Percentiles rank a stretch among this genome's conserved stretches.
phyloP scores from a whole-genome alignment of 2,113 vertebrate species.

The Alectura lathami region DNA sequence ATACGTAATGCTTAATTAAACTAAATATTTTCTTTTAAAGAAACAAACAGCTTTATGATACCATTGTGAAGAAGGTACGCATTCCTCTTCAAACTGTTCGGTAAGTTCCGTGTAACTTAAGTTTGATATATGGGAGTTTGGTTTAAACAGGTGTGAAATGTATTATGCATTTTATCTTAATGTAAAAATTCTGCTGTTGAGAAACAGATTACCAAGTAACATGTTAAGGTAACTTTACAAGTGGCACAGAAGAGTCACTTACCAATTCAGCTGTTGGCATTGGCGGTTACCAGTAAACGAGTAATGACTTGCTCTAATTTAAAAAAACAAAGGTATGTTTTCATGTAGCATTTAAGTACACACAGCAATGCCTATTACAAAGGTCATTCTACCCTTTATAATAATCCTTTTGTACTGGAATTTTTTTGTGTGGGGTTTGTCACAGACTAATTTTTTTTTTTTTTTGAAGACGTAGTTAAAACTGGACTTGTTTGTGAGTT shows the following conservation, averaged over 20 bases:
- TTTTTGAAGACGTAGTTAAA: not conserved
- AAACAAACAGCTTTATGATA: constrained; percentile 92
- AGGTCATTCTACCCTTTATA: not conserved
- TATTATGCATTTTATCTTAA: not conserved
- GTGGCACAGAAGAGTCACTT: not conserved
- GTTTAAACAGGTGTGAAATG: not conserved
- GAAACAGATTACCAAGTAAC: not conserved
- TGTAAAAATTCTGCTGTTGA: not conserved
- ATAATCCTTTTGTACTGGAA: not conserved
- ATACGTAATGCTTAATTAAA: not conserved
- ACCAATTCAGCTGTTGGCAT: not conserved
- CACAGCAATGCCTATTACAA: not conserved
- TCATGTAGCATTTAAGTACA: not conserved
- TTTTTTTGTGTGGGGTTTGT: not conserved
- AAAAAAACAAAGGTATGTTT: not conserved
- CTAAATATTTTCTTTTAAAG: constrained; percentile 71
- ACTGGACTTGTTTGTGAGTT: not conserved
- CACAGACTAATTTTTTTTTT: not conserved
- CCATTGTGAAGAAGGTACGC: constrained; percentile 83
- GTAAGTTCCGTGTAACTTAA: constrained; percentile 71
- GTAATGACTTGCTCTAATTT: not conserved
- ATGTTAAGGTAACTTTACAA: not conserved
- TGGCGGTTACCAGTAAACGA: not conserved
- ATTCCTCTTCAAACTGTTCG: constrained; percentile 87
- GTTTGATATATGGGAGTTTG: not conserved